Conservation (phyloP, 2,113 vertebrate genomes). For the Apodemus speciosus region DNA sequence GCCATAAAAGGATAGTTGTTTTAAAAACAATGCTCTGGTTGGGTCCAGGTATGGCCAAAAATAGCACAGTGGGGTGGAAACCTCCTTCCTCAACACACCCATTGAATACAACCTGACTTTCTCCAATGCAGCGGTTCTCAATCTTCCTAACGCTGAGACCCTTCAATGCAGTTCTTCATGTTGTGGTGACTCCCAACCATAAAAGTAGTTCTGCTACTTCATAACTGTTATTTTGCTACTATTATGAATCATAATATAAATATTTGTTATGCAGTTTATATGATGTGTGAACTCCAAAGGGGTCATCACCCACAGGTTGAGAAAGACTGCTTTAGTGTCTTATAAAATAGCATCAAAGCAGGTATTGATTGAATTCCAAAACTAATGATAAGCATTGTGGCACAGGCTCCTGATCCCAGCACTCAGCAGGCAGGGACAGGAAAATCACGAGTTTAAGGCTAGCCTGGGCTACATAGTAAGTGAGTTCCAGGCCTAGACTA, state of each 20-base stretch:
- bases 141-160: not conserved
- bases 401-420: not conserved
- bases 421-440: not conserved
- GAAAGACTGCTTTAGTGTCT: not conserved
- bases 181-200: not conserved
- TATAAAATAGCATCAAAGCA: not conserved
- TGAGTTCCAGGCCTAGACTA: not conserved
- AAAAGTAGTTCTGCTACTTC: not conserved
- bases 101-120: not conserved
- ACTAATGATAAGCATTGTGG: not conserved
- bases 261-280: not conserved
- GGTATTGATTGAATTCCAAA: not conserved
- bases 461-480: not conserved
- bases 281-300: not conserved
- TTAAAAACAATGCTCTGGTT: not conserved
- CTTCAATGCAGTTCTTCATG: not conserved
- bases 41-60: not conserved
- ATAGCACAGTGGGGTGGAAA: not conserved
- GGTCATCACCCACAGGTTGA: not conserved
- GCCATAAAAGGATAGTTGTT: not conserved
- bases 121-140: not conserved
- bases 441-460: not conserved
- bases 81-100: not conserved
- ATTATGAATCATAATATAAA: not conserved
- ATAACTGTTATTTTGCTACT: not conserved